Conservation (phyloP, 2,888 invertebrate genomes). For the Drosophila lacicola region DNA sequence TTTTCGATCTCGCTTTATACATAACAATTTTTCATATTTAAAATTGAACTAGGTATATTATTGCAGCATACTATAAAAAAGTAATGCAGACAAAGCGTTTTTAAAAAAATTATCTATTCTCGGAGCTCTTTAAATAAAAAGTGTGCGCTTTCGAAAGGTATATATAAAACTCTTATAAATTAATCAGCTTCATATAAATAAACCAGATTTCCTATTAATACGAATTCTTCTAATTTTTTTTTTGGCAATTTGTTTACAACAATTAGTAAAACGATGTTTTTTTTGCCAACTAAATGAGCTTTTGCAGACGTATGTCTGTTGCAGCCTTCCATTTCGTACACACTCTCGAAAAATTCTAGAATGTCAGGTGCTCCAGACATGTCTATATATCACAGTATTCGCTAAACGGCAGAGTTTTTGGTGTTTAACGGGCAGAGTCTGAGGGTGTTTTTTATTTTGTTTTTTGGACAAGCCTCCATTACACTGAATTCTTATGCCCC, state of each 20-base stretch:
- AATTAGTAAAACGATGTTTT: constrained; percentile 8
- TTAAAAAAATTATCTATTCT: too few relatives aligned
- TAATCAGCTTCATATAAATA: constrained; percentile 21
- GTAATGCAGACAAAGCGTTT: too few relatives aligned
- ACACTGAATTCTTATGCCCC: constrained; percentile 15
- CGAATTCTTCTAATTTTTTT: constrained; percentile 24
- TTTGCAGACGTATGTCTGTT: constrained; percentile 1
- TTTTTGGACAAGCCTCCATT: constrained; percentile 41
- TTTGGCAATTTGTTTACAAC: constrained; percentile 50
- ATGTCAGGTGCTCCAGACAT: constrained; percentile 42
- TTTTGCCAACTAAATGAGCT: constrained; percentile 32
- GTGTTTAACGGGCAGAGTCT: constrained; percentile 9
- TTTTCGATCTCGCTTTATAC: too few relatives aligned
- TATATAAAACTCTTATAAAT: background rate
- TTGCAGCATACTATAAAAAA: too few relatives aligned
- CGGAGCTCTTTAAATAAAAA: too few relatives aligned
- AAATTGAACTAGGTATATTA: too few relatives aligned
- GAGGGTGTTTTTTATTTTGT: background rate
- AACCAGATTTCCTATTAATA: constrained; percentile 17
- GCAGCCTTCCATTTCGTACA: background rate
- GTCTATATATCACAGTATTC: constrained; percentile 5
- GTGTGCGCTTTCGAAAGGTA: too few relatives aligned
- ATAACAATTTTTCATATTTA: too few relatives aligned
- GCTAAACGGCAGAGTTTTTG: constrained; percentile 7
- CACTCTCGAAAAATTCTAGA: background rate